Evolutionary conservation across 2,113 vertebrate genomes (phyloP).

Genomic region (Paramisgurnus dabryanus): DNA sequence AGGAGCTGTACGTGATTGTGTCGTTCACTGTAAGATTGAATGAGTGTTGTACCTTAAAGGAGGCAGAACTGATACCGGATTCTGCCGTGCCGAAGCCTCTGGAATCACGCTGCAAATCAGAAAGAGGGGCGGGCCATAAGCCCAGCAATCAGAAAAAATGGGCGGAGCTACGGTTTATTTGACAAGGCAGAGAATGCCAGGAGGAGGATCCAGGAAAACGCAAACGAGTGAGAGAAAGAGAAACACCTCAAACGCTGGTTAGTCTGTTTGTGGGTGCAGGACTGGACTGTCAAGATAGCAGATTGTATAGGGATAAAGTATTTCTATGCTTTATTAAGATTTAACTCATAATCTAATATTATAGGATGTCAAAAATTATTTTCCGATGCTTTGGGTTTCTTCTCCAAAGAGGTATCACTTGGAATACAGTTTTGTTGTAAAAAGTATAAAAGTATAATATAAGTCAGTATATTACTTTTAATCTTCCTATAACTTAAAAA

Average conservation of each 20-base stretch:
- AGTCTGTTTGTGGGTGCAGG: slow-evolving; percentile 25
- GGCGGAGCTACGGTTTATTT: slow-evolving; percentile 41
- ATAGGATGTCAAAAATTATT: no score
- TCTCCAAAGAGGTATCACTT: no score
- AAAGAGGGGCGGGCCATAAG: slow-evolving; percentile 54
- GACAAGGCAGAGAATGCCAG: slow-evolving; percentile 36
- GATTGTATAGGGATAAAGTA: neutral
- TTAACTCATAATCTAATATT: no score
- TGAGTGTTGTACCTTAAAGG: slow-evolving; percentile 80
- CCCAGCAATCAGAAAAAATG: slow-evolving; percentile 44
- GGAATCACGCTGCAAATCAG: slow-evolving; percentile 81
- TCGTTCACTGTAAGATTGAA: slow-evolving; percentile 9
- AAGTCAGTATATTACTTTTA: no score
- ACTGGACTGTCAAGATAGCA: neutral
- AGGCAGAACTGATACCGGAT: slow-evolving; percentile 85
- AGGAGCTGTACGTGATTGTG: slow-evolving; percentile 7
- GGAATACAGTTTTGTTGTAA: no score
- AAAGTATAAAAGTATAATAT: no score
- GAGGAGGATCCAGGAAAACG: slow-evolving; percentile 39
- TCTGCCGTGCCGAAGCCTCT: slow-evolving; percentile 81
- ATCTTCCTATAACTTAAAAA: no score
- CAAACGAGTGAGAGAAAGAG: slow-evolving; percentile 40
- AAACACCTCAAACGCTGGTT: slow-evolving; percentile 47
- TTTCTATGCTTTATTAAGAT: neutral
- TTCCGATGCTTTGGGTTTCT: no score